These are phyloP conservation scores for Pomatostomus ruficeps DNA, from an alignment of 2,113 vertebrate genomes.

Conservation along the genomic window DNA sequence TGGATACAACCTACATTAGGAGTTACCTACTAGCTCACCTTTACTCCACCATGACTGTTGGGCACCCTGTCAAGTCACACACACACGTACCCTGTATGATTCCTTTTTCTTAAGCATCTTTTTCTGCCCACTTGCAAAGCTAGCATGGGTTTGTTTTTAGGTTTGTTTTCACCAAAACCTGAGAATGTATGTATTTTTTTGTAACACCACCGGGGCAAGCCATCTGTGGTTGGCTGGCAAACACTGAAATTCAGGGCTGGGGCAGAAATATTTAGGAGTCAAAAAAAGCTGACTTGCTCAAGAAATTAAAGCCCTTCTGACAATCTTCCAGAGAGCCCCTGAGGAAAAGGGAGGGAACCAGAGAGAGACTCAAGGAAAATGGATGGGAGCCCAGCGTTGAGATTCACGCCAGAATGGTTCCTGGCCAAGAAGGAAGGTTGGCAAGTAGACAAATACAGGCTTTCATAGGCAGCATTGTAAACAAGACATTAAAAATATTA, in stretches of 20 bases:
- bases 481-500: conserved; percentile 62
- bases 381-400: conserved; percentile 59
- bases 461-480: conserved; percentile 67
- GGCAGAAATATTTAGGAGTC: conserved; percentile 43
- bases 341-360: conserved; percentile 60
- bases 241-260: conserved; percentile 34
- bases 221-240: conserved; percentile 38
- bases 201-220: not conserved
- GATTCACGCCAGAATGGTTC: conserved; percentile 59
- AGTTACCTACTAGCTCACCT: not conserved
- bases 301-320: conserved; percentile 71
- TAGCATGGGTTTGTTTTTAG: conserved; percentile 34
- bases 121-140: not conserved
- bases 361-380: conserved; percentile 60
- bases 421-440: conserved; percentile 65
- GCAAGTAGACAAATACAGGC: conserved; percentile 59
- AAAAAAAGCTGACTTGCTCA: conserved; percentile 67
- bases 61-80: not conserved
- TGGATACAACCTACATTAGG: not conserved
- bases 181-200: conserved; percentile 11
- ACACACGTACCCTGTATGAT: not conserved
- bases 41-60: not conserved
- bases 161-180: conserved; percentile 43
- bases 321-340: conserved; percentile 60
- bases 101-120: not conserved